Base-by-base conservation (phyloP, 2,888 invertebrate genomes). In the Zeuzera pyrina region DNA sequence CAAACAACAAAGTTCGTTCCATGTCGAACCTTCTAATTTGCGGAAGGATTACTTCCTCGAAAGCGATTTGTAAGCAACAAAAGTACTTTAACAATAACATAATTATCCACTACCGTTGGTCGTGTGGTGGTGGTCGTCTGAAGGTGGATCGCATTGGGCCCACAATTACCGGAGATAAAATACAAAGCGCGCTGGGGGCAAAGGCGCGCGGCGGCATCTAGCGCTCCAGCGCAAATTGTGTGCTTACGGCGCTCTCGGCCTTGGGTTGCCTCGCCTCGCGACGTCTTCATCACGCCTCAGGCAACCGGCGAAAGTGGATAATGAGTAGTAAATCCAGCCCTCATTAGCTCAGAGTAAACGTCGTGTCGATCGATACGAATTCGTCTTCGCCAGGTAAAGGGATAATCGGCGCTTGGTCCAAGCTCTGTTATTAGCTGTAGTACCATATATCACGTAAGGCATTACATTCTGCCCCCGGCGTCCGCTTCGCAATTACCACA, bases 371-470 rank as follows among this genome's bases (percentile, higher is more conserved):
- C 77, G 77, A 76, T 76, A 69, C 71, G 65, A 71, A 74, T 78
- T 70, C 77, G 73, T 73, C 73, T 73, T 71, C 62, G 62, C 61
- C 57, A 51, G 57, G 72, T 69, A 76, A 77, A 76, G 71, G 76
- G 74, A 79, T 79, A 79, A 83, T 78, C 78, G 74, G 57, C 59
- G 63, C 65, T 52, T 62, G 57, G 57, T 54, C 56, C 63, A 47
- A 56, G 58, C 67, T 68, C 69, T 77, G 77, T 77, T 79, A 81
- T 81, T 79, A 83, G 73, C 65, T 62, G 67, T 66, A 68, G 76
- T 71, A 73, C 72, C 78, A 81, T 83, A 83, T 78, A 83, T 79
- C 81, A 81, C 79, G 72, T 60, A 62, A 67, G 61, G 73, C 58
- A 73, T 70, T 73, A 71, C 55, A 60, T 58, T 61, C 60, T 64